Evolutionary conservation across 2,113 vertebrate genomes (phyloP).

Genomic region (Lathamus discolor): DNA sequence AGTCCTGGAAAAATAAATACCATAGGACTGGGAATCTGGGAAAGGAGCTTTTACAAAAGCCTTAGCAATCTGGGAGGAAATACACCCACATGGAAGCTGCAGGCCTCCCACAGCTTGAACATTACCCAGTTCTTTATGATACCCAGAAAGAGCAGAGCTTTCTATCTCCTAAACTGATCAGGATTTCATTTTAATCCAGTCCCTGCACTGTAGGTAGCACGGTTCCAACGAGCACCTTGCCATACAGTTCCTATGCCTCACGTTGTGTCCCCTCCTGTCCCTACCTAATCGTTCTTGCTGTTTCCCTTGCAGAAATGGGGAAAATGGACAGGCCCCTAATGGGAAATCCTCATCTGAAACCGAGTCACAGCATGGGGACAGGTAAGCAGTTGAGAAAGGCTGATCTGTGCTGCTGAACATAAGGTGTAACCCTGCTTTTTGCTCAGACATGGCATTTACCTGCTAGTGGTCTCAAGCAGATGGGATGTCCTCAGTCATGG

Average conservation of each 20-base stretch:
- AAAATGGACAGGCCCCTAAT: not conserved
- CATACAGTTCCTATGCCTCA: not conserved
- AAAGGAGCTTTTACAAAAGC: not conserved
- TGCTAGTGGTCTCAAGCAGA: not conserved
- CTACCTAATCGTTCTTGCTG: not conserved
- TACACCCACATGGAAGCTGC: not conserved
- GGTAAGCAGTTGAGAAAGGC: not conserved
- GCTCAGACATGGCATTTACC: not conserved
- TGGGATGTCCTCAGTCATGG: not conserved
- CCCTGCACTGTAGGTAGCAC: not conserved
- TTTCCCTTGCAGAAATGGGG: slow-evolving; percentile 18
- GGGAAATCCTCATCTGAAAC: not conserved
- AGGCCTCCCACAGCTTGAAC: not conserved
- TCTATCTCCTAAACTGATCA: not conserved
- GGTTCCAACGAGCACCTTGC: not conserved
- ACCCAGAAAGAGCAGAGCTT: not conserved
- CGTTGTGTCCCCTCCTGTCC: not conserved
- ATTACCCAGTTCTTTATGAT: not conserved
- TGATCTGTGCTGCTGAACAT: not conserved
- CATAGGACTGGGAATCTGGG: not conserved
- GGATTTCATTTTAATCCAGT: not conserved
- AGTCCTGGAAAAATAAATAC: not conserved
- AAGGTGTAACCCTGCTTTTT: not conserved
- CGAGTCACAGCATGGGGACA: not conserved
- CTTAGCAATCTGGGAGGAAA: not conserved